phyloP scores from a whole-genome alignment of 2,113 vertebrate species.

The Leptocoma aspasia region DNA sequence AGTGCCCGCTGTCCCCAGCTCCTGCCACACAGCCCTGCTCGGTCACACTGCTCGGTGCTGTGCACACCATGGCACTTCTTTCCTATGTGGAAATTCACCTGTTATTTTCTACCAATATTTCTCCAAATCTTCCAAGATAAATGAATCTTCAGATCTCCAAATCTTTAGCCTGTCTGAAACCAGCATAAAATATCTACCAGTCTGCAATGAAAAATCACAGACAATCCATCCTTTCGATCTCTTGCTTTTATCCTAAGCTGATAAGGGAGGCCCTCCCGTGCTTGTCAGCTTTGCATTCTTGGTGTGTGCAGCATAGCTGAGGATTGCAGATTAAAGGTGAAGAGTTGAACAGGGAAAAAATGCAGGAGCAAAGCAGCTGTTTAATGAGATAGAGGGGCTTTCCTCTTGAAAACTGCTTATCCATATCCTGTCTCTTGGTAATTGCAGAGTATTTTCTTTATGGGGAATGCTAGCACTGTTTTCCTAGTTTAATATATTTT shows the following conservation, averaged over 20 bases:
- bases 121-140: conserved; percentile 1
- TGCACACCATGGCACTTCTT: not conserved
- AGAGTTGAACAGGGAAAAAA: conserved; percentile 53
- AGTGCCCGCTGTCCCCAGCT: not conserved
- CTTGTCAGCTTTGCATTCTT: conserved; percentile 46
- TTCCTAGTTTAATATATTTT: not conserved
- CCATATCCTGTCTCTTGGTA: conserved; percentile 24
- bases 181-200: not conserved
- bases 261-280: conserved; percentile 40
- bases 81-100: not conserved
- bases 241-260: conserved; percentile 40
- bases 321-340: conserved; percentile 57
- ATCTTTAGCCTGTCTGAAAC: not conserved
- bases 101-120: not conserved
- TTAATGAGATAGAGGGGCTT: conserved; percentile 40
- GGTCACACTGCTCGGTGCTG: rapidly evolving
- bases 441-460: not conserved
- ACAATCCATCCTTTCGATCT: conserved; percentile 39
- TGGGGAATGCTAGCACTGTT: not conserved
- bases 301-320: conserved; percentile 39
- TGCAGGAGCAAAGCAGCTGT: conserved; percentile 10
- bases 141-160: not conserved
- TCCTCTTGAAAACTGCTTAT: conserved; percentile 50
- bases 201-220: conserved; percentile 39
- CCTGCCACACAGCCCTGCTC: not conserved